Evolutionary conservation across 2,797 vertebrate species (phyloP).

Genomic region (Chelon labrosus): DNA sequence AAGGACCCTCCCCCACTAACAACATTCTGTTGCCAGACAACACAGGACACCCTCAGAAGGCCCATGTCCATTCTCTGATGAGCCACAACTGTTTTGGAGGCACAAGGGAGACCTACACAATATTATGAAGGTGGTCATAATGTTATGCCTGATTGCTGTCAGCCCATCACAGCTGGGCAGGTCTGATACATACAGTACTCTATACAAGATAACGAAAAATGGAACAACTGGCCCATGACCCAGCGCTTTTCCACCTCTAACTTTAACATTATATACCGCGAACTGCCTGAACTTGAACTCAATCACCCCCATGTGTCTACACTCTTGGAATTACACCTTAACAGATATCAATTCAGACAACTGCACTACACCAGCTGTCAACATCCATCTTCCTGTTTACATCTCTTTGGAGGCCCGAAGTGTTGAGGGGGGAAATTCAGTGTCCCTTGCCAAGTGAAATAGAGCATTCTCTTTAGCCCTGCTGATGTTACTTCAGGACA

Average conservation of each 20-base stretch:
- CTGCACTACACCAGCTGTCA: constrained; percentile 56
- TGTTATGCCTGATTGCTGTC: too few relatives aligned
- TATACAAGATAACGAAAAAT: constrained; percentile 8
- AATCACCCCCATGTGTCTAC: constrained; percentile 29
- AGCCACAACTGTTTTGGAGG: too few relatives aligned
- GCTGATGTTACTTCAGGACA: constrained; percentile 56
- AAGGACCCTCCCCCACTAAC: too few relatives aligned
- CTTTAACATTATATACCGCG: constrained; percentile 26
- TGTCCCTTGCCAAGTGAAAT: constrained; percentile 49
- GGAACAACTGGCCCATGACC: background rate
- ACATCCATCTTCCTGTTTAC: constrained; percentile 68
- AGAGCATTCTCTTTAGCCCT: constrained; percentile 51
- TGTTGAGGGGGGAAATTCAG: constrained; percentile 37
- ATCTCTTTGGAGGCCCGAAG: constrained; percentile 57
- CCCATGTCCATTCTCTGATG: too few relatives aligned
- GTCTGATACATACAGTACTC: background rate
- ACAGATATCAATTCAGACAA: constrained; percentile 63
- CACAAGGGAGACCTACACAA: too few relatives aligned
- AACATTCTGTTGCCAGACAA: too few relatives aligned
- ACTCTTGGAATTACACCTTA: constrained; percentile 50
- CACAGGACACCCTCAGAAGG: too few relatives aligned
- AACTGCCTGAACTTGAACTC: constrained; percentile 26
- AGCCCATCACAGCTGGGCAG: background rate
- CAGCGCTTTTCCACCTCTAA: background rate
- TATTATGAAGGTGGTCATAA: too few relatives aligned